These are phyloP conservation scores for Ormyrus pomaceus DNA, from an alignment of 2,888 invertebrate species.

Conservation along the genomic window DNA sequence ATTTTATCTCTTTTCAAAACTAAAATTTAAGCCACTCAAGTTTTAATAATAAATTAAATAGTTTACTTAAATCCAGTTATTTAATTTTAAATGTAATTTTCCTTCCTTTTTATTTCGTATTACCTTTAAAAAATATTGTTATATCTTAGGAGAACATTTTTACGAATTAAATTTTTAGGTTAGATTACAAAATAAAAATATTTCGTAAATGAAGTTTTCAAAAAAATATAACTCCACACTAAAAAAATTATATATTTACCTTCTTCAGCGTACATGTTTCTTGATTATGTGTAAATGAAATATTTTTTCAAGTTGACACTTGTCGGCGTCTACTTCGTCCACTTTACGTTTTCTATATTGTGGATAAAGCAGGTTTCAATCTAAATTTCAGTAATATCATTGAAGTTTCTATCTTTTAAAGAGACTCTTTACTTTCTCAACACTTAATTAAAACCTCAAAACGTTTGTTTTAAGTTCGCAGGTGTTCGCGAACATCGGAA, in stretches of 20 bases:
- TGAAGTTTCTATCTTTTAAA: neutral
- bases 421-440: neutral
- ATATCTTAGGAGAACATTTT: no score
- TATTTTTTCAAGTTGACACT: neutral
- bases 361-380: neutral
- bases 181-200: no score
- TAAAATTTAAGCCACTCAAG: no score
- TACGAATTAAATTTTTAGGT: no score
- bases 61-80: no score
- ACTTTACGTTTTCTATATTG: neutral
- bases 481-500: neutral
- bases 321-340: slow-evolving; percentile 10
- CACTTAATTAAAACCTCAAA: neutral
- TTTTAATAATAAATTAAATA: no score
- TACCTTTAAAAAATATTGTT: no score
- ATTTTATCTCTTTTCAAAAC: no score
- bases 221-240: neutral
- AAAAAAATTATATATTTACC: slow-evolving; percentile 36
- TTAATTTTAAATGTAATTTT: no score
- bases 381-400: neutral
- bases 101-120: no score
- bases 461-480: neutral
- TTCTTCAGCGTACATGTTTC: slow-evolving; percentile 50
- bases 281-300: neutral
- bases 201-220: no score